phyloP scores from a whole-genome alignment of 2,113 vertebrate species.

The Notechis scutatus region DNA sequence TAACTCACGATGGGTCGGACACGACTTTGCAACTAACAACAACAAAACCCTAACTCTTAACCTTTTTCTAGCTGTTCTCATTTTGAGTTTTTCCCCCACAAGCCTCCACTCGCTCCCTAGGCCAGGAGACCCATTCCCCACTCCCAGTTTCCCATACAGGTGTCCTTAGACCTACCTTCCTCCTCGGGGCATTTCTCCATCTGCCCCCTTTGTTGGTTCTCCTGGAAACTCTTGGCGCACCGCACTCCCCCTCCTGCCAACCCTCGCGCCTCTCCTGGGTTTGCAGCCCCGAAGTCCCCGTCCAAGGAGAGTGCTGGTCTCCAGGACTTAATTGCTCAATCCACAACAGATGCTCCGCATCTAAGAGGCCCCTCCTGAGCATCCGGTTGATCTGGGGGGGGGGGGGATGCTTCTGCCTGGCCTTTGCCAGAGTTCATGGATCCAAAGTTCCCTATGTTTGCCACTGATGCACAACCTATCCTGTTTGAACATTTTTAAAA shows the following conservation, averaged over 20 bases:
- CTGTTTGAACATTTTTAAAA: neutral
- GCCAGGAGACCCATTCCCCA: too few species aligned
- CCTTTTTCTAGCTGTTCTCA: neutral
- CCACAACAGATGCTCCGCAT: neutral
- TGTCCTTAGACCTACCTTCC: neutral
- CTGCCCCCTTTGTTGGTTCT: neutral
- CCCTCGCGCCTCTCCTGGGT: neutral
- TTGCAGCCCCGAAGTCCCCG: neutral
- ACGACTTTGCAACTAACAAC: too few species aligned
- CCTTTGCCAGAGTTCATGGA: neutral
- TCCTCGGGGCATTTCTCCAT: neutral
- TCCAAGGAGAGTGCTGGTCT: neutral
- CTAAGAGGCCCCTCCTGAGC: neutral
- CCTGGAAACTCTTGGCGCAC: neutral
- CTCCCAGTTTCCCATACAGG: neutral
- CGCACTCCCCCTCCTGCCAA: neutral
- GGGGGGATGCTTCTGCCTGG: neutral
- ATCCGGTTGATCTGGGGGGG: neutral
- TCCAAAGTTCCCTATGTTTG: neutral
- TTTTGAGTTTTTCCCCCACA: neutral
- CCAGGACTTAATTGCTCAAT: neutral
- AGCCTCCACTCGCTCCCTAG: neutral
- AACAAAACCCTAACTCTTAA: too few species aligned
- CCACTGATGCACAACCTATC: neutral
- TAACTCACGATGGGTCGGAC: too few species aligned